These are phyloP conservation scores for Plectropomus leopardus DNA, from an alignment of 2,113 vertebrate species.

Conservation along the genomic window DNA sequence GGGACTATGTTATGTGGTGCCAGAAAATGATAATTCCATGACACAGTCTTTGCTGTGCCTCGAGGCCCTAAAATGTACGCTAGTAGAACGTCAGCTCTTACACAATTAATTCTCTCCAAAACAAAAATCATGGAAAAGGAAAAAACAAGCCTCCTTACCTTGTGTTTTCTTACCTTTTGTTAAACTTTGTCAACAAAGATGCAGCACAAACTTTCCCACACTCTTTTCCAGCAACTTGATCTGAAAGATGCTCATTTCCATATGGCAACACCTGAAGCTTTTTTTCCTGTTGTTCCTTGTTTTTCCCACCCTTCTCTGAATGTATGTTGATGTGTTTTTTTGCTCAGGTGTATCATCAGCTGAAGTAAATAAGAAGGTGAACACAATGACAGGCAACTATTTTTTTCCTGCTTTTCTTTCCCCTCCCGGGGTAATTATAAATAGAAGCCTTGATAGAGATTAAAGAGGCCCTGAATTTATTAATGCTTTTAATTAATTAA, in stretches of 20 bases:
- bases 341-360: not conserved
- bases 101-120: conserved; percentile 52
- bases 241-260: conserved; percentile 46
- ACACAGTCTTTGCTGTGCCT: conserved; percentile 56
- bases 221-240: conserved; percentile 25
- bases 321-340: conserved; percentile 19
- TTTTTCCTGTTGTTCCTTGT: conserved; percentile 25
- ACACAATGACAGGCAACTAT: conserved; percentile 23
- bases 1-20: conserved; percentile 37
- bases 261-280: conserved; percentile 24
- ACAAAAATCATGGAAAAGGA: conserved; percentile 28
- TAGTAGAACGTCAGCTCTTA: conserved; percentile 26
- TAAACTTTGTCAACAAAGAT: conserved; percentile 49
- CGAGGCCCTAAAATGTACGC: conserved; percentile 24
- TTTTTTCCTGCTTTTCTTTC: conserved; percentile 32
- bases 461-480: conserved; percentile 65
- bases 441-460: conserved; percentile 69
- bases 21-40: conserved; percentile 59
- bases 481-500: conserved; percentile 71
- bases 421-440: conserved; percentile 52
- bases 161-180: conserved; percentile 33
- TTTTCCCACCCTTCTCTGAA: conserved; percentile 15
- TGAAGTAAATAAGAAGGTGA: conserved; percentile 27
- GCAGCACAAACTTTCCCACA: conserved; percentile 34
- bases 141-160: not conserved